Percentiles rank a stretch among this genome's conserved stretches.
These are phyloP conservation scores for Alauda arvensis DNA, from an alignment of 2,797 vertebrate species.

Conservation along the genomic window DNA sequence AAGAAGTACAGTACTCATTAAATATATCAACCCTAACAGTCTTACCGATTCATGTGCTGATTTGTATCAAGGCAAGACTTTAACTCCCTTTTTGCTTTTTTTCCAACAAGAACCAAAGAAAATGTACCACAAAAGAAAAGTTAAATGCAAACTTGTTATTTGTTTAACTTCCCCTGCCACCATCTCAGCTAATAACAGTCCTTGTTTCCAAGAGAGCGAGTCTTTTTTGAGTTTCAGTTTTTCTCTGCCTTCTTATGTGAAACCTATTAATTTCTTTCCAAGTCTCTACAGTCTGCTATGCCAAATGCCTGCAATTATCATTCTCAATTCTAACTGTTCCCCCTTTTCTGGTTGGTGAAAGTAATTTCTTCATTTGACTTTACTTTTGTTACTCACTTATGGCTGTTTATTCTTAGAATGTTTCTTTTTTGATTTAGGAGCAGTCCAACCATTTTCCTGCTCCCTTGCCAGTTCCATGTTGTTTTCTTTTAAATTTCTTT, in stretches of 20 bases:
- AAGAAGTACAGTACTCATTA: background rate
- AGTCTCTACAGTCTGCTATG: background rate
- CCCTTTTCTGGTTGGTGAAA: background rate
- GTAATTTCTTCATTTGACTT: conserved; percentile 16
- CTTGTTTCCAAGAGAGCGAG: background rate
- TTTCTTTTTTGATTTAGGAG: background rate
- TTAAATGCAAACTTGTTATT: conserved; percentile 33
- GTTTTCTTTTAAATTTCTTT: conserved; percentile 4
- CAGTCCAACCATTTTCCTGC: background rate
- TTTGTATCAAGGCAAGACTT: background rate
- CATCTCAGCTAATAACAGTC: conserved; percentile 36
- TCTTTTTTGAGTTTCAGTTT: conserved; percentile 13
- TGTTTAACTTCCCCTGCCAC: conserved; percentile 31
- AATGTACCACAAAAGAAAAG: conserved; percentile 6
- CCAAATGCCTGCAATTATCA: conserved; percentile 35
- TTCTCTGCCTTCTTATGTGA: background rate
- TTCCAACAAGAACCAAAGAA: background rate
- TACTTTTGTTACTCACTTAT: conserved; percentile 3
- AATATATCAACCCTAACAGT: background rate
- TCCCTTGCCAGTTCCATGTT: background rate
- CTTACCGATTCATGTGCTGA: background rate
- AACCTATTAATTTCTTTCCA: conserved; percentile 42
- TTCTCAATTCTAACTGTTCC: background rate
- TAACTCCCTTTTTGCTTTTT: background rate
- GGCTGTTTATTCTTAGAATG: conserved; percentile 25